These are phyloP conservation scores for Hyppa rectilinea DNA, from an alignment of 2,888 invertebrate species.

Conservation along the genomic window DNA sequence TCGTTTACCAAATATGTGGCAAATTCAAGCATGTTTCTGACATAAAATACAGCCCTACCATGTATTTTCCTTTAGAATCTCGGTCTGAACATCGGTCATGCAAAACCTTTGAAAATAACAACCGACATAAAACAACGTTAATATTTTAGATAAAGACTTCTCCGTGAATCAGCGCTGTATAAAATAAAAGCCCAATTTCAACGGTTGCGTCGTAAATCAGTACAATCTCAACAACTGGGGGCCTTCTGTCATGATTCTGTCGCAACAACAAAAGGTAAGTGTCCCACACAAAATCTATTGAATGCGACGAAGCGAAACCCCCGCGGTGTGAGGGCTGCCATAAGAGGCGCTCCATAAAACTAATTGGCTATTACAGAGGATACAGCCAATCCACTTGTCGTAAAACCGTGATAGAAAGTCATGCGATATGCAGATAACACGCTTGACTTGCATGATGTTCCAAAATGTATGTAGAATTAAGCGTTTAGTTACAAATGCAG, in stretches of 20 bases:
- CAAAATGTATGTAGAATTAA: constrained; percentile 56
- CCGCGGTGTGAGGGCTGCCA: constrained; percentile 59
- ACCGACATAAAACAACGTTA: constrained; percentile 63
- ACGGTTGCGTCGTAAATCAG: constrained; percentile 77
- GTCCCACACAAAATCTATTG: constrained; percentile 79
- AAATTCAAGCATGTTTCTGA: not conserved
- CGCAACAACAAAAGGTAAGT: constrained; percentile 81
- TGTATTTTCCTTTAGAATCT: constrained; percentile 18
- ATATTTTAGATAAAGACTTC: constrained; percentile 68
- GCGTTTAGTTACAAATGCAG: constrained; percentile 40
- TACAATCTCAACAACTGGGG: constrained; percentile 74
- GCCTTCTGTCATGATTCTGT: constrained; percentile 77
- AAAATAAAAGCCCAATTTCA: constrained; percentile 75
- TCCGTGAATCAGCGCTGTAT: constrained; percentile 55
- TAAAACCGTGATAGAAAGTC: constrained; percentile 73
- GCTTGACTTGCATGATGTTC: constrained; percentile 54
- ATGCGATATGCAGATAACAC: constrained; percentile 66
- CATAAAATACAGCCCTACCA: constrained; percentile 10
- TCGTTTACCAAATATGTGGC: not conserved
- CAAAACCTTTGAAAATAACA: constrained; percentile 60
- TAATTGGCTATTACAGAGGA: constrained; percentile 75
- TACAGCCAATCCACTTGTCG: constrained; percentile 70
- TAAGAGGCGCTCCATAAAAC: constrained; percentile 73
- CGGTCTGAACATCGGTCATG: constrained; percentile 43
- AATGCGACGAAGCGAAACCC: constrained; percentile 71